Conservation (phyloP, 2,113 vertebrate species). For the human region DNA sequence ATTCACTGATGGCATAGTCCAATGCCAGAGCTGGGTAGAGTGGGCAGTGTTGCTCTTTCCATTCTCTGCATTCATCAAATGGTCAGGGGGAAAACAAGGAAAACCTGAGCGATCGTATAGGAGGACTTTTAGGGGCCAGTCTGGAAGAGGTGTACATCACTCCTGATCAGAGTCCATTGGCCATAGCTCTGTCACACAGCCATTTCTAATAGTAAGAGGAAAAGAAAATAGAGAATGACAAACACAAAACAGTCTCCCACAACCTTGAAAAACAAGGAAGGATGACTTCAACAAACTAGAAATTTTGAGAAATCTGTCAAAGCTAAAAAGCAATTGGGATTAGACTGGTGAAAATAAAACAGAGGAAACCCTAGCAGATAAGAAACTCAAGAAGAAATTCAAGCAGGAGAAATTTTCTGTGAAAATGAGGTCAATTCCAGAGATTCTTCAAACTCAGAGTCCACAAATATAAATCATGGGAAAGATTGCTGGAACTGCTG, state of each 20-base stretch:
- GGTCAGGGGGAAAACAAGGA: background rate
- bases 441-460: conserved; percentile 6
- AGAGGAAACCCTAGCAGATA: background rate
- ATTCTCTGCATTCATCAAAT: background rate
- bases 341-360: background rate
- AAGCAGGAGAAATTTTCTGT: conserved; percentile 32
- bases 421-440: conserved; percentile 26
- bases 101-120: background rate
- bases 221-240: background rate
- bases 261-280: conserved; percentile 19
- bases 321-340: background rate
- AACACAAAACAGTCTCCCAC: background rate
- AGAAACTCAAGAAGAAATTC: conserved; percentile 23
- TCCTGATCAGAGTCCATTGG: background rate
- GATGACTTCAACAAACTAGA: background rate
- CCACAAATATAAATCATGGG: conserved; percentile 30
- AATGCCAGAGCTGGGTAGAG: background rate
- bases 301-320: conserved; percentile 34
- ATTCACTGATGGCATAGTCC: background rate
- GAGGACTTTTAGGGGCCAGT: background rate
- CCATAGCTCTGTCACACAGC: background rate
- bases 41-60: background rate
- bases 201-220: background rate
- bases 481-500: conserved; percentile 4
- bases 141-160: background rate